Conservation (phyloP, 2,888 invertebrate species). For the Lapara coniferarum region DNA sequence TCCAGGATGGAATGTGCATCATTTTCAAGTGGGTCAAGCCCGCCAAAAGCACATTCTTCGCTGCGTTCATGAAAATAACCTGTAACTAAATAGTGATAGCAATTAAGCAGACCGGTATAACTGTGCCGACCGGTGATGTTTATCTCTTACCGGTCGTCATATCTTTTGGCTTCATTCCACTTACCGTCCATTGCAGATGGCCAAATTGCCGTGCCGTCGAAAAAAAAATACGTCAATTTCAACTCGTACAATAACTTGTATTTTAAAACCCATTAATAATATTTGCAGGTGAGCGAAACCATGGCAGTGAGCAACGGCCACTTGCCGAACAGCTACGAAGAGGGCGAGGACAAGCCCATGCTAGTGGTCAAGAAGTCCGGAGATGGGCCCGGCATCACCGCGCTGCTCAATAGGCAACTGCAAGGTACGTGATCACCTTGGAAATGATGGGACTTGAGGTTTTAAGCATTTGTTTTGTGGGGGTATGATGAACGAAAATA, state of each 20-base stretch:
- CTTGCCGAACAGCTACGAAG: slow-evolving; percentile 88
- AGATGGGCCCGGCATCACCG: slow-evolving; percentile 90
- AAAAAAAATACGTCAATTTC: too few species aligned
- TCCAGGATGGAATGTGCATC: slow-evolving; percentile 23
- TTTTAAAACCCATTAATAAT: too few species aligned
- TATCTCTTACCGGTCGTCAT: too few species aligned
- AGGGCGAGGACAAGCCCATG: slow-evolving; percentile 90
- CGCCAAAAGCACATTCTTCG: too few species aligned
- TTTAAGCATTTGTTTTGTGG: slow-evolving; percentile 8
- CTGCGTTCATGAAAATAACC: not conserved
- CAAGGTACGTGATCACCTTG: slow-evolving; percentile 82
- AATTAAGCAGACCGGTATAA: too few species aligned
- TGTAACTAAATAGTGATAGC: too few species aligned
- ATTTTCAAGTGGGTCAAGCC: not conserved
- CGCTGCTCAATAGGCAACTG: slow-evolving; percentile 89
- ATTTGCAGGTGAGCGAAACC: slow-evolving; percentile 89
- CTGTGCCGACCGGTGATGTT: too few species aligned
- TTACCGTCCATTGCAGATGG: too few species aligned
- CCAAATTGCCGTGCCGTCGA: too few species aligned
- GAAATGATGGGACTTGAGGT: slow-evolving; percentile 22
- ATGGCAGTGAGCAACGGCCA: slow-evolving; percentile 90
- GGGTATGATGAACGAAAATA: not conserved
- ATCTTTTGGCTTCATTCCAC: too few species aligned
- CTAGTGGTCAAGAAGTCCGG: slow-evolving; percentile 89
- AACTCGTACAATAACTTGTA: too few species aligned